Evolutionary conservation across 2,113 vertebrate genomes (phyloP).

Genomic region (Gymnocephalus cernua): DNA sequence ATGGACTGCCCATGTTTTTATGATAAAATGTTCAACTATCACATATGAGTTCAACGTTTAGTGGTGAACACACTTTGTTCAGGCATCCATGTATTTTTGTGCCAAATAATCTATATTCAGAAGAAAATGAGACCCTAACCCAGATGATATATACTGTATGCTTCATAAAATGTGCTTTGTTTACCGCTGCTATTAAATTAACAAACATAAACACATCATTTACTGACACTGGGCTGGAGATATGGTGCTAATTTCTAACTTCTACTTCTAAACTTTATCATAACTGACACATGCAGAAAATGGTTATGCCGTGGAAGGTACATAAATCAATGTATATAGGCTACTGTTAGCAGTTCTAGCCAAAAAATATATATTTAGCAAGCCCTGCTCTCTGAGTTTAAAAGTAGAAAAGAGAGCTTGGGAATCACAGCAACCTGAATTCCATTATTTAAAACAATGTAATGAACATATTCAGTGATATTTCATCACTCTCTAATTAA

Average conservation of each 20-base stretch:
- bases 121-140: neutral
- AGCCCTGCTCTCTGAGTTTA: neutral
- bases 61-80: neutral
- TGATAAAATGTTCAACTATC: neutral
- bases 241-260: neutral
- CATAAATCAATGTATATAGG: neutral
- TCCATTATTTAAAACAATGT: neutral
- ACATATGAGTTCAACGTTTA: neutral
- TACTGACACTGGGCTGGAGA: neutral
- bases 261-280: neutral
- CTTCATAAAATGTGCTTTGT: neutral
- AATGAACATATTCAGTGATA: neutral
- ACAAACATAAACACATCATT: neutral
- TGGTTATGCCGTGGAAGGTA: neutral
- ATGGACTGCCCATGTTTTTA: neutral
- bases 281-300: neutral
- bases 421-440: neutral
- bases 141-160: neutral
- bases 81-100: neutral
- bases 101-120: neutral
- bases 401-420: neutral
- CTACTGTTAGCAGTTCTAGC: neutral
- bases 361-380: neutral
- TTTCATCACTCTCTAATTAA: conserved; percentile 24
- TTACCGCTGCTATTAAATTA: neutral